Percentiles rank a stretch among this genome's conserved stretches.
Conservation (phyloP, 2,113 vertebrate species). For the Geococcyx californianus region DNA sequence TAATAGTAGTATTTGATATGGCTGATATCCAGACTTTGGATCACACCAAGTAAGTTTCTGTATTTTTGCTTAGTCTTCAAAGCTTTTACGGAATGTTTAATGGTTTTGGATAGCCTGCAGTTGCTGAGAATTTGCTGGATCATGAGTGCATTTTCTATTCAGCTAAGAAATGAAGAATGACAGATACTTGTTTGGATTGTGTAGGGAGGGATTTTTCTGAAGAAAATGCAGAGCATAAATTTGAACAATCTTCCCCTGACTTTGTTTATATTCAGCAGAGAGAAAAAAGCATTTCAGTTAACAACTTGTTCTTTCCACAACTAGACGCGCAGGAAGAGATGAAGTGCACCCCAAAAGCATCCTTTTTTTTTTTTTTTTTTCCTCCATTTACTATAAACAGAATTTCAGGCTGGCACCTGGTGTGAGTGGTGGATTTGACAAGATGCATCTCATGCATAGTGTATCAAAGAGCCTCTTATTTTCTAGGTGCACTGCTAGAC, state of each 20-base stretch:
- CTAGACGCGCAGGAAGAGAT: not conserved
- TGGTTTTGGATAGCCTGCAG: not conserved
- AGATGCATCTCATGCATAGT: not conserved
- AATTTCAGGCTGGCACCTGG: not conserved
- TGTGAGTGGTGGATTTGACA: not conserved
- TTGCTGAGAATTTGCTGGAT: not conserved
- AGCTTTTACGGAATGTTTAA: not conserved
- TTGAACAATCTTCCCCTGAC: not conserved
- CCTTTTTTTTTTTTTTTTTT: not conserved
- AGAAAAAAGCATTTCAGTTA: not conserved
- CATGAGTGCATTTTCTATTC: not conserved
- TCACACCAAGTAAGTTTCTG: constrained; percentile 82
- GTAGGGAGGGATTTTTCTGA: not conserved
- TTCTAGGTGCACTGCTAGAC: not conserved
- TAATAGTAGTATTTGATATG: constrained; percentile 82
- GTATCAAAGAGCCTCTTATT: not conserved
- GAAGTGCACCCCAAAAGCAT: not conserved
- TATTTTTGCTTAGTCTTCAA: not conserved
- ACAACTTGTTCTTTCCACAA: not conserved
- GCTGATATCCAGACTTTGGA: constrained; percentile 81
- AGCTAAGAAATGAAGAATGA: not conserved
- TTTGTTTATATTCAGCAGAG: not conserved
- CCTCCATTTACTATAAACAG: not conserved
- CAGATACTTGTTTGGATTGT: not conserved
- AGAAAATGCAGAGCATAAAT: not conserved